Evolutionary conservation across 2,113 vertebrate species (phyloP), one percentile per base, ranked within the genome.

Genomic region (Pomatostomus ruficeps): DNA sequence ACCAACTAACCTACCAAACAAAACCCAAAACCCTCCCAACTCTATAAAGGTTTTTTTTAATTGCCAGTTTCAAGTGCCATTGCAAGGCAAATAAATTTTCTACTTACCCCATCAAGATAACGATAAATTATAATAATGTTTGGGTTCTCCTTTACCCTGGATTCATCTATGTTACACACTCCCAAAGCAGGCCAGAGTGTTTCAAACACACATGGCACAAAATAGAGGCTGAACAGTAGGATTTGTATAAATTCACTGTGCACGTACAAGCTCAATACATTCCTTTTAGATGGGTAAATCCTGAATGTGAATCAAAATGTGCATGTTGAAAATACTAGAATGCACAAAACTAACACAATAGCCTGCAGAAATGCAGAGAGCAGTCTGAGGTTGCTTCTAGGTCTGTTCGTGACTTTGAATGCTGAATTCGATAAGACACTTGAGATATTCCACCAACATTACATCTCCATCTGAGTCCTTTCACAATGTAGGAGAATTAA

Each of bases 81-180:
- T 40, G 49, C 11, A 91, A 65, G 10, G 23, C 67, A 70, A 18
- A 79, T 3, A 86, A 45, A 42, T 49, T 79, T 70, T 57, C 3
- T 23, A 33, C 23, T 61, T 58, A 68, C 1, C 2, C 10, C 12
- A 21, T 17, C 43, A 75, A 55, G 15, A 17, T 11, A 82, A 38
- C 8, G 52, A 24, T 5, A 52, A 72, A 63, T 59, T 59, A 26
- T 59, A 36, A 59, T 18, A 59, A 10, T 25, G 14, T 70, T 40
- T 1, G 0, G 6, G 4, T 40, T 82, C 16, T 82, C 65, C 25
- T 61, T 65, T 65, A 61, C 8, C 2, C 29, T 1, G 1, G 14
- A 59, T 72, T 91, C 7, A 35, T n/a, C 11, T 26, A 1, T 31
- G 14, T 48, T 68, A 57, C 16, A 31, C 7, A n/a, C 11, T 61